These are phyloP conservation scores for Oenanthe melanoleuca DNA, from an alignment of 2,113 vertebrate species.

Conservation along the genomic window DNA sequence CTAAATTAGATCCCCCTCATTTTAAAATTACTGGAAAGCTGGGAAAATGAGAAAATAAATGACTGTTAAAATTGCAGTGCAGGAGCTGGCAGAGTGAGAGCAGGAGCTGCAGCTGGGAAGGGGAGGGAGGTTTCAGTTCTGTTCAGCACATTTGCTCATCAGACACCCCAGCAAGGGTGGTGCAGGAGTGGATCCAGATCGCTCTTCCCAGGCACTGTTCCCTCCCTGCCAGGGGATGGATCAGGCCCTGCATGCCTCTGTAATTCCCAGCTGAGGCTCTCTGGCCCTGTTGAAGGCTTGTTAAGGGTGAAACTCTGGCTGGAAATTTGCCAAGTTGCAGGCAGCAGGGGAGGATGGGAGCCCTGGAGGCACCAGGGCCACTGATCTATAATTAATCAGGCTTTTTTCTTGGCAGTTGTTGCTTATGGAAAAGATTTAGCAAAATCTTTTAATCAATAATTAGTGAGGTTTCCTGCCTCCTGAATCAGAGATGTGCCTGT, in stretches of 20 bases:
- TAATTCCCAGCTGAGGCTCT: background rate
- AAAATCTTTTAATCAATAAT: slow-evolving; percentile 36
- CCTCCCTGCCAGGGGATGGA: background rate
- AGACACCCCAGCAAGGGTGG: background rate
- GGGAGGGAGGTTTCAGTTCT: background rate
- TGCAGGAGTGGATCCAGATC: rapidly evolving
- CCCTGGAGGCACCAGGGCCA: background rate
- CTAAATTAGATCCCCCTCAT: background rate
- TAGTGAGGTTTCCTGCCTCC: background rate
- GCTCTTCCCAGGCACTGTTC: background rate
- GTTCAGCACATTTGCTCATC: background rate
- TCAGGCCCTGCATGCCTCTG: background rate
- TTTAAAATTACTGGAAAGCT: background rate
- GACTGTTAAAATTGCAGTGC: background rate
- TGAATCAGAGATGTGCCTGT: background rate
- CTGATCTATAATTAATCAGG: slow-evolving; percentile 19
- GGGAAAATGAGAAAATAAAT: background rate
- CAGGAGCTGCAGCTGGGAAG: background rate
- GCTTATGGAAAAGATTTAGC: background rate
- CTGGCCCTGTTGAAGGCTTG: background rate
- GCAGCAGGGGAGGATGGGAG: rapidly evolving
- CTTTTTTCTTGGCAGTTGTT: background rate
- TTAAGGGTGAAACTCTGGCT: background rate
- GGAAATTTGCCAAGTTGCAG: background rate
- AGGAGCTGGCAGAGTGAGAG: background rate